phyloP scores from a whole-genome alignment of 1,140 invertebrate species.

The Pantala flavescens region DNA sequence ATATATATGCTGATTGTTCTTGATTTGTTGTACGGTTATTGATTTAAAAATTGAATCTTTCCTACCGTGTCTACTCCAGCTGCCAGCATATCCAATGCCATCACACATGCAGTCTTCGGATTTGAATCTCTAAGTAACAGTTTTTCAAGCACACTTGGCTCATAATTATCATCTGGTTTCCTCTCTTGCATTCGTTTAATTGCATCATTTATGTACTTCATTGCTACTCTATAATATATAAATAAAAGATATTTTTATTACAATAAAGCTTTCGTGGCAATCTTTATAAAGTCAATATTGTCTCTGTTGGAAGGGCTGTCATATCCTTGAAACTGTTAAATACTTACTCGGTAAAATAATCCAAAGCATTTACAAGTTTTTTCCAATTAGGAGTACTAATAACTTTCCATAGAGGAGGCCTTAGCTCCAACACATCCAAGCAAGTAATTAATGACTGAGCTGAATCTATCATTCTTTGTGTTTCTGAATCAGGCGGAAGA shows the following conservation, averaged over 20 bases:
- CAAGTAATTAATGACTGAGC: conserved; percentile 33
- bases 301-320: neutral
- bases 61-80: conserved; percentile 33
- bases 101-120: conserved; percentile 30
- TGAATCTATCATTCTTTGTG: conserved; percentile 61
- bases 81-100: conserved; percentile 35
- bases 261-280: no score
- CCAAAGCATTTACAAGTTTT: neutral
- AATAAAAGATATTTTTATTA: no score
- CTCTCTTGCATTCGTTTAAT: neutral
- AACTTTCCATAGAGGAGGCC: conserved; percentile 24
- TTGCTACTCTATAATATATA: neutral
- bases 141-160: conserved; percentile 15
- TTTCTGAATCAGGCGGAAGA: conserved; percentile 46
- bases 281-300: neutral
- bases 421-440: conserved; percentile 30
- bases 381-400: conserved; percentile 15
- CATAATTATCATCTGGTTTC: neutral
- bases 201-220: conserved; percentile 17
- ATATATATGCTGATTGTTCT: no score
- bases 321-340: no score
- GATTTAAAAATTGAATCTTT: no score
- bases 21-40: no score
- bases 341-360: conserved; percentile 7
- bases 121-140: conserved; percentile 13